A percentile compares a stretch with the other conserved stretches of the same genome.
Evolutionary conservation across 1,140 invertebrate species (phyloP).

Genomic region (Drosophila persimilis): DNA sequence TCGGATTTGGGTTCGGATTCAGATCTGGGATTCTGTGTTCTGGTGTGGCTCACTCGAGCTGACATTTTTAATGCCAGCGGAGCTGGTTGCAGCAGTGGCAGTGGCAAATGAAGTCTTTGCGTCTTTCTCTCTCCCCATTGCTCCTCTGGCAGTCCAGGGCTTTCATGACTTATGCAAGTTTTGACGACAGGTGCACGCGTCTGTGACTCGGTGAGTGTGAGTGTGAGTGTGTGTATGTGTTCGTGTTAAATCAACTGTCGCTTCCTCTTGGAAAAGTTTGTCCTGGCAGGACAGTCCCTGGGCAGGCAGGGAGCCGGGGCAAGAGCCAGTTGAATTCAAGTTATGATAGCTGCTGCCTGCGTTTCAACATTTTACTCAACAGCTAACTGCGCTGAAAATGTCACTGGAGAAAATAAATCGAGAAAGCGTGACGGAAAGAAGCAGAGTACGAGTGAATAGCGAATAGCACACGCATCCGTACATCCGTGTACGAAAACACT

Average conservation of each 20-base stretch:
- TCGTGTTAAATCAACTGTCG: slow-evolving; percentile 80
- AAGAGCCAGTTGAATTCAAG: slow-evolving; percentile 48
- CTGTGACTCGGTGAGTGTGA: slow-evolving; percentile 23
- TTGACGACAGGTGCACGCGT: slow-evolving; percentile 76
- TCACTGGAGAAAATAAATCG: slow-evolving; percentile 24
- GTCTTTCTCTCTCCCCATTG: not conserved
- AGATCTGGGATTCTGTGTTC: not conserved
- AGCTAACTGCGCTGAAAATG: slow-evolving; percentile 55
- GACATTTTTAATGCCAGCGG: slow-evolving; percentile 66
- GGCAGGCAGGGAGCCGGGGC: no score
- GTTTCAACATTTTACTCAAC: slow-evolving; percentile 70
- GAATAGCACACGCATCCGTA: no score
- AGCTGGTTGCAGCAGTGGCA: not conserved
- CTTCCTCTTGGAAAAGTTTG: slow-evolving; percentile 75
- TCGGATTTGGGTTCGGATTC: slow-evolving; percentile 2
- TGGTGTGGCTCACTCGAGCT: slow-evolving; percentile 44
- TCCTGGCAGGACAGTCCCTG: slow-evolving; percentile 45
- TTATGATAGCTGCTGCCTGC: slow-evolving; percentile 74
- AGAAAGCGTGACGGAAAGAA: slow-evolving; percentile 9
- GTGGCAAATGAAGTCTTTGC: slow-evolving; percentile 16
- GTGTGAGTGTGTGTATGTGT: slow-evolving; percentile 19
- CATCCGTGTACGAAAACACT: not conserved
- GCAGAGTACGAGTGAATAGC: not conserved
- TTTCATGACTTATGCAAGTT: slow-evolving; percentile 80
- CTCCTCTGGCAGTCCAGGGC: slow-evolving; percentile 12